Evolutionary conservation across 2,888 invertebrate species (phyloP).

Genomic region (Tetragonula carbonaria): DNA sequence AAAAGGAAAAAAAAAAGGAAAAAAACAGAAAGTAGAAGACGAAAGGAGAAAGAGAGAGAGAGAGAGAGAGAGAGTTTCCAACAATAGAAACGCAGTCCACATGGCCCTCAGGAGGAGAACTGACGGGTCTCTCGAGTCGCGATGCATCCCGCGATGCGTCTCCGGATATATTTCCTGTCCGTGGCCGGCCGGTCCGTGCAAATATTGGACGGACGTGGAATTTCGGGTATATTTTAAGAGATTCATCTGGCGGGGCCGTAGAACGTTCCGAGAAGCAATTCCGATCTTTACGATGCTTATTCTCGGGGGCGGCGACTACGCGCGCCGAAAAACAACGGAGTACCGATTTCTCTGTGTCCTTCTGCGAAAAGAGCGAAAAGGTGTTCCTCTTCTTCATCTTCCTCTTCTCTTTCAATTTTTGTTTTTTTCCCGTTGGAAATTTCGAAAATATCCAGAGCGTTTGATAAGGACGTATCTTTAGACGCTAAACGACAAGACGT

Average conservation of each 20-base stretch:
- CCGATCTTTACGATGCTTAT: slow-evolving; percentile 81
- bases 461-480: background rate
- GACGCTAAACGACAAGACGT: too few relatives aligned
- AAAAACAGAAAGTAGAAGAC: too few relatives aligned
- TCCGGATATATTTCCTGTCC: slow-evolving; percentile 53
- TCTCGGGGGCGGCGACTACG: slow-evolving; percentile 55
- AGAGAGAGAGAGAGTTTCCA: slow-evolving; percentile 21
- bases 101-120: slow-evolving; percentile 50
- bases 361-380: background rate
- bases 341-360: background rate
- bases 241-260: slow-evolving; percentile 70
- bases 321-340: slow-evolving; percentile 61
- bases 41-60: background rate
- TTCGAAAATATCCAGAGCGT: background rate
- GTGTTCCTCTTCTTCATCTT: background rate
- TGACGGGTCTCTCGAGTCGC: slow-evolving; percentile 30
- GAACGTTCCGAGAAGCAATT: slow-evolving; percentile 79
- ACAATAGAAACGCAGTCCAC: slow-evolving; percentile 64
- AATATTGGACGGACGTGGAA: slow-evolving; percentile 70
- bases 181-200: slow-evolving; percentile 57
- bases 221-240: slow-evolving; percentile 77
- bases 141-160: slow-evolving; percentile 44
- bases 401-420: background rate
- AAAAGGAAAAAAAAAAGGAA: background rate
- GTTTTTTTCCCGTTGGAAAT: too few relatives aligned